Evolutionary conservation across 2,113 vertebrate species (phyloP).

Genomic region (Oryzias woworae): DNA sequence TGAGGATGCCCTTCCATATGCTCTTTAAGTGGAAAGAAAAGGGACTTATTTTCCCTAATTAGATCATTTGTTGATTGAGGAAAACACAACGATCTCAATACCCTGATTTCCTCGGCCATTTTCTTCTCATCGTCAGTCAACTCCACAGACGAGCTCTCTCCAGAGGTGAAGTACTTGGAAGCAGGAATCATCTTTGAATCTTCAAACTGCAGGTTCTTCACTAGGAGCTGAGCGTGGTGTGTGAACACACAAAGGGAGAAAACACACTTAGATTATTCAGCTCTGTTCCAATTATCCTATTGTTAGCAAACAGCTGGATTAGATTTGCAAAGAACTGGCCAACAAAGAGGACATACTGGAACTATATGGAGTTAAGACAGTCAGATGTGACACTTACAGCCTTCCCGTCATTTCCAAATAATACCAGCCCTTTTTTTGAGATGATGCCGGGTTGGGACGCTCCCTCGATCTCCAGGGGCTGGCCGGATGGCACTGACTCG

Average conservation of each 20-base stretch:
- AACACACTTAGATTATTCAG: no score
- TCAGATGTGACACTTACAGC: constrained; percentile 72
- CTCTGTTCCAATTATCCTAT: background rate
- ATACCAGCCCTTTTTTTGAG: constrained; percentile 85
- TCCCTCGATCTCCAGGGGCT: constrained; percentile 82
- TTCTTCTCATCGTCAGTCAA: constrained; percentile 79
- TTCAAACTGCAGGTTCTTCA: constrained; percentile 86
- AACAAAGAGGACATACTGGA: background rate
- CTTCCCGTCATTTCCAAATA: constrained; percentile 88
- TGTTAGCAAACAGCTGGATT: background rate
- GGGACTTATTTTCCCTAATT: background rate
- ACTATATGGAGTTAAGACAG: background rate
- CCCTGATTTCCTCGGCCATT: constrained; percentile 79
- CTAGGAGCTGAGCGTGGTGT: constrained; percentile 72
- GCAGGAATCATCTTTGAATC: constrained; percentile 87
- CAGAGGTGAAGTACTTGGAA: constrained; percentile 80
- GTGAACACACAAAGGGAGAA: background rate
- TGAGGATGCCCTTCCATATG: constrained; percentile 84
- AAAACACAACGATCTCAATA: constrained; percentile 11
- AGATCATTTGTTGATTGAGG: background rate
- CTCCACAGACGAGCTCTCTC: constrained; percentile 74
- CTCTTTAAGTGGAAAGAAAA: constrained; percentile 61
- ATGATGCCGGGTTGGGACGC: constrained; percentile 81
- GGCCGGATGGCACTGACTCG: constrained; percentile 75
- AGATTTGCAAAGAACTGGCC: background rate